Evolutionary conservation across 92 coral and sea anemone species (phyloP).

Genomic region (Palythoa heliodiscus): DNA sequence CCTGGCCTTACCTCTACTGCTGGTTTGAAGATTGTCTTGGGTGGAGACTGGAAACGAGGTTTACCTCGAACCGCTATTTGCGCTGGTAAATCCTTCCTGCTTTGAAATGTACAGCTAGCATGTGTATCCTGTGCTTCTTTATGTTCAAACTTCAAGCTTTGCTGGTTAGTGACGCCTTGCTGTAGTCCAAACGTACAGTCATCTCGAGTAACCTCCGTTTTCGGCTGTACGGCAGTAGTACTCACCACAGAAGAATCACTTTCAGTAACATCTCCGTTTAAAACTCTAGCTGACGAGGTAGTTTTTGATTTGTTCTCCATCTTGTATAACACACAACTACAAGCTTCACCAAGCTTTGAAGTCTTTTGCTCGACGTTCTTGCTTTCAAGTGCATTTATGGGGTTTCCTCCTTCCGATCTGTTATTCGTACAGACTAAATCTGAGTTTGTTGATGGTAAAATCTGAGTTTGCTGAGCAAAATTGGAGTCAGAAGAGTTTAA

Average conservation of each 20-base stretch:
- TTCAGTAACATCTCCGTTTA: neutral
- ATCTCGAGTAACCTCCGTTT: neutral
- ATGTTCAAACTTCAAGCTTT: neutral
- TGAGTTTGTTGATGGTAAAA: neutral
- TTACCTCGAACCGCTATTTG: slow-evolving; percentile 34
- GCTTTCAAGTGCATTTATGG: no score
- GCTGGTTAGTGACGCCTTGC: neutral
- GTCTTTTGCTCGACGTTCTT: neutral
- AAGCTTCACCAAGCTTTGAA: neutral
- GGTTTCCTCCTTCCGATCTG: neutral
- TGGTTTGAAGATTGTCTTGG: slow-evolving; percentile 90
- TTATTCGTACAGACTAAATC: neutral
- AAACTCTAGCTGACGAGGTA: neutral
- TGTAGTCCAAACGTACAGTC: neutral
- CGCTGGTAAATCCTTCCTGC: neutral
- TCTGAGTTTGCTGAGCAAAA: neutral
- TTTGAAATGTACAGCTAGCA: neutral
- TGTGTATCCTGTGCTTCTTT: slow-evolving; percentile 7
- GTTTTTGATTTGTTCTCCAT: neutral
- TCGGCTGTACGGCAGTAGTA: neutral
- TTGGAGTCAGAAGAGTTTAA: neutral
- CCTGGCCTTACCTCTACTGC: slow-evolving; percentile 65
- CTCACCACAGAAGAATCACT: neutral
- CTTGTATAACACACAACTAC: neutral
- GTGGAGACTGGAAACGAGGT: slow-evolving; percentile 88